Conservation (phyloP, 1,140 invertebrate genomes). For the Protaetia brevitarsis region DNA sequence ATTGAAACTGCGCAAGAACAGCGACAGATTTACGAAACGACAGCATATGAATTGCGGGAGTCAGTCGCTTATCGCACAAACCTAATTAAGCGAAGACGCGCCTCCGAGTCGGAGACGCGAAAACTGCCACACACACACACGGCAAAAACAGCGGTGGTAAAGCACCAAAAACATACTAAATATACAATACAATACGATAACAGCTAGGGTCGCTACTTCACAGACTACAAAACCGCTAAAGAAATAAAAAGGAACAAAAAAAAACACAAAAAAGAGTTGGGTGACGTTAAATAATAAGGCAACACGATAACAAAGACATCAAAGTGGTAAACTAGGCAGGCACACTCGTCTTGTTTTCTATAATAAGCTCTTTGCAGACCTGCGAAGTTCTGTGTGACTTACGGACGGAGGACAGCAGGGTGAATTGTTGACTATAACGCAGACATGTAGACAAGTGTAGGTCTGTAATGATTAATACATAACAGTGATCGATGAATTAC, state of each 20-base stretch:
- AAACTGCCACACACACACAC: background rate
- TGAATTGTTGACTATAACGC: conserved; percentile 75
- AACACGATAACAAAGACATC: background rate
- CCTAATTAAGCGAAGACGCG: conserved; percentile 1
- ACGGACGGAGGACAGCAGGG: conserved; percentile 77
- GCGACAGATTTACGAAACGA: background rate
- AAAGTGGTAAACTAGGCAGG: background rate
- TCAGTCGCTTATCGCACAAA: background rate
- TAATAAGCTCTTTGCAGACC: background rate
- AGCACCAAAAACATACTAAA: background rate
- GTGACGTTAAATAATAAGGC: conserved; percentile 1
- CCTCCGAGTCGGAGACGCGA: background rate
- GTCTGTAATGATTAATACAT: conserved; percentile 63
- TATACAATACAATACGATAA: too few species aligned
- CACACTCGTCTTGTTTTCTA: background rate
- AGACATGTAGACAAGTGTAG: conserved; percentile 84
- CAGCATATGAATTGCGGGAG: background rate
- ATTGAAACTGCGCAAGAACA: background rate
- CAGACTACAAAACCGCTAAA: background rate
- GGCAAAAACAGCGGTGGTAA: background rate
- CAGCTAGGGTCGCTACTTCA: background rate
- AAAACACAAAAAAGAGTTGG: background rate
- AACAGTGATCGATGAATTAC: background rate
- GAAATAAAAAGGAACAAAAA: background rate
- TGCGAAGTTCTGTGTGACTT: conserved; percentile 54